Evolutionary conservation across 30 jellyfish, hydroid and myxozoan genomes (phyloP).

Genomic region (Catostylus mosaicus): DNA sequence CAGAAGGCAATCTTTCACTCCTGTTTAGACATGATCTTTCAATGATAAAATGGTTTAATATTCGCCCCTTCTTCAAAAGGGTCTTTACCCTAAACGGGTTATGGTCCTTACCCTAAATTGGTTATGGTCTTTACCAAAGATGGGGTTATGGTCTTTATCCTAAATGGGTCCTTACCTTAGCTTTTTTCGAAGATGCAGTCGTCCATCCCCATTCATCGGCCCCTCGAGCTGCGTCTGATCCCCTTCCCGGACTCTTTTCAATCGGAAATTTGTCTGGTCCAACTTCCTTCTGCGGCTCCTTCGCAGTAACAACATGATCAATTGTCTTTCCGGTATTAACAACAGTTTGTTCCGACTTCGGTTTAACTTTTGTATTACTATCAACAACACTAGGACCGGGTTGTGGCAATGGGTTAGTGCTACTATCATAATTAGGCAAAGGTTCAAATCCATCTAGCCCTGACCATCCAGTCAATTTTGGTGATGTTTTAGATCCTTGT

Average conservation of each 20-base stretch:
- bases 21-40: no score
- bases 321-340: not conserved
- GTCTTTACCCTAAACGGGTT: no score
- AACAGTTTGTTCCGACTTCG: not conserved
- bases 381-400: slow-evolving; percentile 37
- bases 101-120: no score
- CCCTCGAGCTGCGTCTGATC: slow-evolving; percentile 4
- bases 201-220: slow-evolving; percentile 94
- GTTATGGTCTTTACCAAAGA: no score
- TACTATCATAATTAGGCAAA: slow-evolving; percentile 39
- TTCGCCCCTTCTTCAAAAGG: no score
- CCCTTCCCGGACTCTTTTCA: not conserved
- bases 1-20: no score
- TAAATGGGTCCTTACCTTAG: no score
- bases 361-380: slow-evolving; percentile 6
- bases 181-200: slow-evolving; percentile 83
- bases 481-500: slow-evolving; percentile 56
- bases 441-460: slow-evolving; percentile 94
- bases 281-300: slow-evolving; percentile 31
- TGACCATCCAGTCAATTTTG: slow-evolving; percentile 92
- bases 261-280: slow-evolving; percentile 3
- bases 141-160: no score
- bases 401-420: slow-evolving; percentile 4
- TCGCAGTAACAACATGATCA: not conserved
- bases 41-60: no score